These are phyloP conservation scores for Julus scandinavius DNA, from an alignment of 2,888 invertebrate species.

Conservation along the genomic window DNA sequence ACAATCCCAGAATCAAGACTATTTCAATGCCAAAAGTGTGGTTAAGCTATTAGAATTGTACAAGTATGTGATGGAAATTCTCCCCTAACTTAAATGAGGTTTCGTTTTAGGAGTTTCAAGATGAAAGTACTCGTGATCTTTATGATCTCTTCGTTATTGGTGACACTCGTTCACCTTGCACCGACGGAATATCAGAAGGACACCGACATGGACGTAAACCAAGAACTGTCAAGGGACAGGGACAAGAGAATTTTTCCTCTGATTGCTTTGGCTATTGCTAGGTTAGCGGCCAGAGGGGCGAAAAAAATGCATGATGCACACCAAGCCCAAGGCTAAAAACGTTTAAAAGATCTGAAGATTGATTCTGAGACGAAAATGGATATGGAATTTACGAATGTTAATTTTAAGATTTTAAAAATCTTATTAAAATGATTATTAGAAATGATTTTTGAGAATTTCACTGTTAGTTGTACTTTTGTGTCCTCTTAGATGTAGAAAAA, in stretches of 20 bases:
- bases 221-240: background rate
- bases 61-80: background rate
- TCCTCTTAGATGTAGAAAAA: too few species aligned
- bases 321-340: background rate
- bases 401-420: too few species aligned
- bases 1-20: too few species aligned
- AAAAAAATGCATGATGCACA: background rate
- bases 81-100: background rate
- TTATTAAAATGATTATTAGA: too few species aligned
- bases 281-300: background rate
- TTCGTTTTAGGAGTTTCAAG: background rate
- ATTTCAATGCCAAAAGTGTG: too few species aligned
- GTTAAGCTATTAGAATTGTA: too few species aligned
- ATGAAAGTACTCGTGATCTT: background rate
- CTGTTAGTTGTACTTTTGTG: too few species aligned
- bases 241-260: background rate
- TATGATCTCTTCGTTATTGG: background rate
- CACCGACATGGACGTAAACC: background rate
- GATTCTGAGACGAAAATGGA: too few species aligned
- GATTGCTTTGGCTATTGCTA: background rate
- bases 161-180: background rate
- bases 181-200: background rate
- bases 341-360: too few species aligned
- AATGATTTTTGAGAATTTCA: too few species aligned
- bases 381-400: too few species aligned